A percentile compares a stretch with the other conserved stretches of the same genome.
Conservation (phyloP, 2,888 invertebrate genomes). For the Smittia sp. region DNA sequence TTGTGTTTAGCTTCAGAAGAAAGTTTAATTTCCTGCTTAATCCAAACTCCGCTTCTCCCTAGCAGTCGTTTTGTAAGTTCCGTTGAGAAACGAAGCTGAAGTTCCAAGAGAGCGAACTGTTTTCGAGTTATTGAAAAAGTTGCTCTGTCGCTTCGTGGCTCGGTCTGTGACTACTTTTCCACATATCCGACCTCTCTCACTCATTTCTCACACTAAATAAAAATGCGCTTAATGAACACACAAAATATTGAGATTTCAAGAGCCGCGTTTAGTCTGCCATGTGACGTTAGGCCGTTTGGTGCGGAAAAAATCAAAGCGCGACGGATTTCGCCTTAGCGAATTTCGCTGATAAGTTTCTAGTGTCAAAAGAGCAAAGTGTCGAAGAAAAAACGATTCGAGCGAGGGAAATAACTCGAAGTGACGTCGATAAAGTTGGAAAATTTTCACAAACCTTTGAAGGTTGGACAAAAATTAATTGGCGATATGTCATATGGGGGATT, state of each 20-base stretch:
- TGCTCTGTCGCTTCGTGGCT: background rate
- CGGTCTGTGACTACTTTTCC: background rate
- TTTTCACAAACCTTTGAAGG: too few relatives aligned
- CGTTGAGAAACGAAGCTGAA: background rate
- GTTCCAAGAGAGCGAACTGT: background rate
- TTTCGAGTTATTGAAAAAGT: background rate
- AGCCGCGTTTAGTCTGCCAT: background rate
- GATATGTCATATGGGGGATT: too few relatives aligned
- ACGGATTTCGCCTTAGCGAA: too few relatives aligned
- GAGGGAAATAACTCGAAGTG: too few relatives aligned
- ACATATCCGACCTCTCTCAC: background rate
- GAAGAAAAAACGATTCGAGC: too few relatives aligned
- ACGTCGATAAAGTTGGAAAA: too few relatives aligned
- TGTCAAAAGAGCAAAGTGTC: too few relatives aligned
- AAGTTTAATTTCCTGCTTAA: background rate
- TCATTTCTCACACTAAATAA: background rate
- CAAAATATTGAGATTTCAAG: background rate
- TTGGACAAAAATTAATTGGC: too few relatives aligned
- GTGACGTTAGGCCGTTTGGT: background rate
- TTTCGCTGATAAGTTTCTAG: too few relatives aligned
- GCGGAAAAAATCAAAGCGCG: background rate
- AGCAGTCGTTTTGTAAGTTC: background rate
- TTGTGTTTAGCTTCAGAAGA: background rate
- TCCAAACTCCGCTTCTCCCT: too few relatives aligned
- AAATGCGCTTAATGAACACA: background rate